Evolutionary conservation across 2,113 vertebrate species (phyloP), one percentile per base, ranked within the genome.

Genomic region (Callionymus lyra): DNA sequence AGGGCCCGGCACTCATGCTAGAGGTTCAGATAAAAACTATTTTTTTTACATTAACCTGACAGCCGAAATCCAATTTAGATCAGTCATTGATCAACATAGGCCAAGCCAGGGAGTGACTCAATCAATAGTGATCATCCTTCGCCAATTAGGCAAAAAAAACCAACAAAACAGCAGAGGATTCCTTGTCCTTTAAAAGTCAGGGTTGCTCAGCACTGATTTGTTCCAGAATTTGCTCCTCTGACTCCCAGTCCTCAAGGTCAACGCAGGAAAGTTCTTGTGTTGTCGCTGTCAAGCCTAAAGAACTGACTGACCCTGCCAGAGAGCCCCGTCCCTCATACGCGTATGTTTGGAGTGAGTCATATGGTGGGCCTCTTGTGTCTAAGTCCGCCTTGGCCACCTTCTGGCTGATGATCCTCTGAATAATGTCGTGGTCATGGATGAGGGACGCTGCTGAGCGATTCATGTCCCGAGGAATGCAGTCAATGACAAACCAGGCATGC

Each of bases 301-400:
- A 93, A 70, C 91, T 95, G 71, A 96, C 87, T 8, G 93, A 95
- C 2, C 93, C 92, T 0, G 88, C 72, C 47, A 87, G 84, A 3
- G 92, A 95, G 11, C 90, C 81, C 10, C 79, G 81, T 16, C 93
- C 93, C 61, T 96, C 93, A 3, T 95, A 96, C 12, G 91, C 91
- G 0, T 93, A 96, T 19, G 91, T 94, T 75, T 96, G 93, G 41
- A 96, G 82, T 5, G 92, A 95, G 78, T 96, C 93, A 56, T 95
- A 96, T 0, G 93, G 92, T 4, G 93, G 92, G 0, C 91, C 90
- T 0, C 87, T 86, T 10, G 72, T 85, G 68, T 95, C 91, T 6
- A 71, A 66, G 63, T 95, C 87, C 1, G 91, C 92, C 50, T 91
- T 84, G 1, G 67, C 82, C 66, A 94, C 81, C 79, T 87, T 90